Conservation (phyloP, 2,888 invertebrate genomes). For the Lasioglossum malachurum region DNA sequence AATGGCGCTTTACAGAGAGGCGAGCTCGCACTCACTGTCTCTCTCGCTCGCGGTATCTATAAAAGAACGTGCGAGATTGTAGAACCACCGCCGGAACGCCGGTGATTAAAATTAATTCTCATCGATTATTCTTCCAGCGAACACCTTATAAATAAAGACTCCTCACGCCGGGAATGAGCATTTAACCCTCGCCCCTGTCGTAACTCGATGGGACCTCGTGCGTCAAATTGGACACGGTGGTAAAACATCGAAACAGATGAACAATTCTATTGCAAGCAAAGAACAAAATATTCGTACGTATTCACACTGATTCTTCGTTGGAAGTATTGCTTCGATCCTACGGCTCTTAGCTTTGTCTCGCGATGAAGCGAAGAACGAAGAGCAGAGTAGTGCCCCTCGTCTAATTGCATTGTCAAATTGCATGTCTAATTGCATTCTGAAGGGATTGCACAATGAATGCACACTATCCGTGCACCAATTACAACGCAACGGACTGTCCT, state of each 20-base stretch:
- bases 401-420: not conserved
- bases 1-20: not conserved
- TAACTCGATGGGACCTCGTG: not conserved
- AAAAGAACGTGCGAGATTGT: not conserved
- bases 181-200: not conserved
- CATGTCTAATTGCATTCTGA: not conserved
- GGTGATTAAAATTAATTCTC: conserved; percentile 1
- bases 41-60: not conserved
- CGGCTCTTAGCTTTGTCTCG: not conserved
- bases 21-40: not conserved
- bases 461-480: not conserved
- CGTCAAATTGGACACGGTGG: not conserved
- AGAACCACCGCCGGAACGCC: not conserved
- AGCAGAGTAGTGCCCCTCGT: not conserved
- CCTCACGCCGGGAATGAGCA: not conserved
- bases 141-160: not conserved
- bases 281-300: not conserved
- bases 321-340: not conserved
- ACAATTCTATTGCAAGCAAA: not conserved
- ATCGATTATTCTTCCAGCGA: not conserved
- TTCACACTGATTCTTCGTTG: too few species aligned
- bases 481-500: not conserved
- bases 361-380: not conserved
- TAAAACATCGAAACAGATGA: not conserved
- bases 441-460: not conserved